Percentiles rank a stretch among this genome's conserved stretches.
phyloP scores from a whole-genome alignment of 92 coral and sea anemone genomes.

The Micromussa lordhowensis region DNA sequence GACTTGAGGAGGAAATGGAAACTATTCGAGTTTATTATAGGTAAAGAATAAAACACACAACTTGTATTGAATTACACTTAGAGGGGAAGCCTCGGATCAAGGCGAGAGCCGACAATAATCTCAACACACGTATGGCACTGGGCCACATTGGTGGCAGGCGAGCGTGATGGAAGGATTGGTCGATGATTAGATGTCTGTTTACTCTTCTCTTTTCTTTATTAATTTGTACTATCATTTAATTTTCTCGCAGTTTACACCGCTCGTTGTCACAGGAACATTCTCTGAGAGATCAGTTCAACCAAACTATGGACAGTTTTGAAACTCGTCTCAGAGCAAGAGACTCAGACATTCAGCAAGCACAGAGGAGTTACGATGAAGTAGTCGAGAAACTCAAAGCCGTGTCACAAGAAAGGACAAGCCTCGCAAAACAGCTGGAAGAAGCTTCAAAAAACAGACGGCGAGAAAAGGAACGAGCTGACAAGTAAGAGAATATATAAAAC shows the following conservation, averaged over 20 bases:
- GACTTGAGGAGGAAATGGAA: conserved; percentile 96
- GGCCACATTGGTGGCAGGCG: no score
- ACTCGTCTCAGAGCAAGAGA: conserved; percentile 81
- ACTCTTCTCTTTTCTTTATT: not conserved
- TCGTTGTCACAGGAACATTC: conserved; percentile 92
- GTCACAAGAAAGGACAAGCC: conserved; percentile 82
- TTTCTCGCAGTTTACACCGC: conserved; percentile 80
- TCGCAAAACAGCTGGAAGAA: conserved; percentile 82
- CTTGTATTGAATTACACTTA: not conserved
- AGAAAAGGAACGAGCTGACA: conserved; percentile 96
- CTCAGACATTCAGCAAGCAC: conserved; percentile 84
- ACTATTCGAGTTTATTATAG: conserved; percentile 97
- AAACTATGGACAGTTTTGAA: conserved; percentile 97
- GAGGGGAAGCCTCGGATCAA: no score
- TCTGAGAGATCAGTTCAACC: conserved; percentile 92
- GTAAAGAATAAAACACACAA: conserved; percentile 26
- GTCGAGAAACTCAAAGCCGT: conserved; percentile 83
- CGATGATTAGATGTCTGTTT: not conserved
- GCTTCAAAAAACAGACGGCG: conserved; percentile 78
- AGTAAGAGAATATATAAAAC: conserved; percentile 57
- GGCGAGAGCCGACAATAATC: no score
- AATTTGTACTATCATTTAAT: not conserved
- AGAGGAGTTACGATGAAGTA: conserved; percentile 87
- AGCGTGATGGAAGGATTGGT: not conserved
- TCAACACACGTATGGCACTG: no score